phyloP scores from a whole-genome alignment of 1,140 invertebrate genomes.

The Drosophila arizonae region DNA sequence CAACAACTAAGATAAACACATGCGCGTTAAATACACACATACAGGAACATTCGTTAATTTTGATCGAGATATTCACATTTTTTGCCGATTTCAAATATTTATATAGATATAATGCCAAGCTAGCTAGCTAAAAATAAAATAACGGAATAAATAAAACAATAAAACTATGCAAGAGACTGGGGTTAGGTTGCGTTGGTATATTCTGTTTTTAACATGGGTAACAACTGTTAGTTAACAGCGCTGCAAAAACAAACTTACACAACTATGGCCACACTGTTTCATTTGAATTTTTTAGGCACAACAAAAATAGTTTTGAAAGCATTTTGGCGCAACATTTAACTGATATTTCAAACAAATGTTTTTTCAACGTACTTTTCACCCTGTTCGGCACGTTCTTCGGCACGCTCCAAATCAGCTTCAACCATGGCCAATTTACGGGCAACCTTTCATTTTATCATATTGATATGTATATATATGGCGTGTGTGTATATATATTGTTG shows the following conservation, averaged over 20 bases:
- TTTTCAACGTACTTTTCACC: conserved; percentile 97
- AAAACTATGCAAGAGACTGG: conserved; percentile 39
- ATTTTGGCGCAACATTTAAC: conserved; percentile 43
- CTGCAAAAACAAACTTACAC: conserved; percentile 47
- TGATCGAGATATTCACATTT: conserved; percentile 69
- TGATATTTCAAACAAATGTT: conserved; percentile 4
- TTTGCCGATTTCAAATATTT: conserved; percentile 38
- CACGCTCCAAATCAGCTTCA: conserved; percentile 99
- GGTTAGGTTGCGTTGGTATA: conserved; percentile 67
- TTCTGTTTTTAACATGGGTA: conserved; percentile 24
- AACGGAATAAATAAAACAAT: conserved; percentile 16
- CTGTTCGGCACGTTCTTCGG: conserved; percentile 99
- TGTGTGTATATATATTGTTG: conserved; percentile 16
- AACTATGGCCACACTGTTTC: conserved; percentile 36
- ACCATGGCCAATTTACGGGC: conserved; percentile 99
- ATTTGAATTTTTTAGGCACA: conserved; percentile 32
- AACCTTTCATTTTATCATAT: conserved; percentile 88
- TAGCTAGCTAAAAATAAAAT: conserved; percentile 61
- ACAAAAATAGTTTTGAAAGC: conserved; percentile 41
- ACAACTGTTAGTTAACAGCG: conserved; percentile 39
- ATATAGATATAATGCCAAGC: conserved; percentile 57
- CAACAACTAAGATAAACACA: conserved; percentile 52
- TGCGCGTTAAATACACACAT: conserved; percentile 50
- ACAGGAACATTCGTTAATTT: conserved; percentile 1
- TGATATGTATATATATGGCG: conserved; percentile 36